Evolutionary conservation across 1,140 invertebrate species (phyloP).

Genomic region (Drosophila kepulauana): DNA sequence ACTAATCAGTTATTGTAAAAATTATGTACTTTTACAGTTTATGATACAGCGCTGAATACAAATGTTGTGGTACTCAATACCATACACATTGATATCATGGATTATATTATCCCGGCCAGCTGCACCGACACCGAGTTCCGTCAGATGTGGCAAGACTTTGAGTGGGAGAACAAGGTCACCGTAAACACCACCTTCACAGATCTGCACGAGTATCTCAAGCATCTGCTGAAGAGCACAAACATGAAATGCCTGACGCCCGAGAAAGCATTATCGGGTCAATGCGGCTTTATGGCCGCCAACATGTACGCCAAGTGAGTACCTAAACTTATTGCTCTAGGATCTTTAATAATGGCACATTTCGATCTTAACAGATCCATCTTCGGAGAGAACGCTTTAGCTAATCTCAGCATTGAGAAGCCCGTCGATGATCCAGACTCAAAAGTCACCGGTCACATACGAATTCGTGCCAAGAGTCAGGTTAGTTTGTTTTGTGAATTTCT

Average conservation of each 20-base stretch:
- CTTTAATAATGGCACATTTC: neutral
- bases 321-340: too few relatives aligned
- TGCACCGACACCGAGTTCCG: constrained; percentile 98
- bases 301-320: constrained; percentile 92
- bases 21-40: constrained; percentile 88
- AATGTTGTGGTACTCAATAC: constrained; percentile 99
- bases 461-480: constrained; percentile 98
- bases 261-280: constrained; percentile 97
- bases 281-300: constrained; percentile 99
- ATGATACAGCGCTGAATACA: constrained; percentile 96
- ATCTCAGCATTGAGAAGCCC: constrained; percentile 98
- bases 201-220: constrained; percentile 96
- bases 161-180: constrained; percentile 99
- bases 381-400: constrained; percentile 99
- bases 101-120: constrained; percentile 99
- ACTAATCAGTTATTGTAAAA: too few relatives aligned
- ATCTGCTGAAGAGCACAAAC: constrained; percentile 97
- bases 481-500: constrained; percentile 8
- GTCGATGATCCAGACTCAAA: constrained; percentile 94
- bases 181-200: constrained; percentile 98
- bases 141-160: constrained; percentile 99
- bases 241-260: constrained; percentile 99
- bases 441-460: constrained; percentile 98
- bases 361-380: constrained; percentile 93
- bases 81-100: constrained; percentile 99